phyloP scores from a whole-genome alignment of 2,797 vertebrate species.

The Dermochelys coriacea region DNA sequence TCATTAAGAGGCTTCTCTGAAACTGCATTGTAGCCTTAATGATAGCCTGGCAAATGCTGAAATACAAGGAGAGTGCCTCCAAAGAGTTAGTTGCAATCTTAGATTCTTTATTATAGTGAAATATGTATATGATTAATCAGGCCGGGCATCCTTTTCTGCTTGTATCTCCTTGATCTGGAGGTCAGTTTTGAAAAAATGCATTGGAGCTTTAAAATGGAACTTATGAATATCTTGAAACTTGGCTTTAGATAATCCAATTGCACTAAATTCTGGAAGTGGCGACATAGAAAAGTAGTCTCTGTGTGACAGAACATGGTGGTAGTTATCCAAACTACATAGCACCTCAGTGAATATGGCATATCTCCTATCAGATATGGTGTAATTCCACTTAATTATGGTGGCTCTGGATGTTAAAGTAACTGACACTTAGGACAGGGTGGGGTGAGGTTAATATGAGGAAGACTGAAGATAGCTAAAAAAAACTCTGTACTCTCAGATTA shows the following conservation, averaged over 20 bases:
- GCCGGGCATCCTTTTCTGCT: conserved; percentile 21
- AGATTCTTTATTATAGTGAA: conserved; percentile 36
- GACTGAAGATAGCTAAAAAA: conserved; percentile 27
- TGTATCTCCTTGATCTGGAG: conserved; percentile 41
- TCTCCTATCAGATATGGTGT: conserved; percentile 13
- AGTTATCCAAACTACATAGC: neutral
- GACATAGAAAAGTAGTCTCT: neutral
- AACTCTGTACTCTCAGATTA: conserved; percentile 35
- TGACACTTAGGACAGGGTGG: neutral
- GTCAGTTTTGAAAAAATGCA: conserved; percentile 54
- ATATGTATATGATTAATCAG: conserved; percentile 52
- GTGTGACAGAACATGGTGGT: neutral
- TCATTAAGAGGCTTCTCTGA: conserved; percentile 3
- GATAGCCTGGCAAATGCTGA: conserved; percentile 33
- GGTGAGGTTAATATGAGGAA: neutral
- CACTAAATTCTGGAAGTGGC: conserved; percentile 18
- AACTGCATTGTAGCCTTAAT: neutral
- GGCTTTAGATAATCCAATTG: neutral
- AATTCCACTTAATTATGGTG: conserved; percentile 35
- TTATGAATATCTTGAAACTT: conserved; percentile 13
- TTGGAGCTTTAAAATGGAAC: conserved; percentile 60
- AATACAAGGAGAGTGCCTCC: neutral
- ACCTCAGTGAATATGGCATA: conserved; percentile 13
- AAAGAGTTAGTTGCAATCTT: conserved; percentile 18
- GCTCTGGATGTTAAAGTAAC: conserved; percentile 3